phyloP scores from a whole-genome alignment of 2,888 invertebrate species.

The Eulithis testata region DNA sequence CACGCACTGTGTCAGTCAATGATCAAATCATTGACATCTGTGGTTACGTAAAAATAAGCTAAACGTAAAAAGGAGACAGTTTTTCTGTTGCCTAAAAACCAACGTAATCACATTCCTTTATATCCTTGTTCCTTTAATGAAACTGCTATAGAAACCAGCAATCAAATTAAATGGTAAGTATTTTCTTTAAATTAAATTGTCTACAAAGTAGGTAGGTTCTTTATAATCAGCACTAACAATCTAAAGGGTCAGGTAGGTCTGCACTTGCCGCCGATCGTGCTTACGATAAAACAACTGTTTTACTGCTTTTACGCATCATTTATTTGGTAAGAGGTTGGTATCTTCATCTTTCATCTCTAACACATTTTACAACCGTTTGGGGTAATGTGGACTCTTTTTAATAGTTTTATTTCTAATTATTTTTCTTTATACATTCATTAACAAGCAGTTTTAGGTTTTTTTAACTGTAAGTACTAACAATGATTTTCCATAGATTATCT shows the following conservation, averaged over 20 bases:
- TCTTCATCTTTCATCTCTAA: neutral
- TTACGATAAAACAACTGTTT: constrained; percentile 16
- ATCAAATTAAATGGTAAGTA: constrained; percentile 23
- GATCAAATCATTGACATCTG: too few relatives aligned
- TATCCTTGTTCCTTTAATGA: neutral
- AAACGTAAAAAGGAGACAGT: too few relatives aligned
- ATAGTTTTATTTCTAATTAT: neutral
- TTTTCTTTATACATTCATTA: too few relatives aligned
- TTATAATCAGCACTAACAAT: constrained; percentile 14
- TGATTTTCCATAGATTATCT: too few relatives aligned
- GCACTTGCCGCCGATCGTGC: constrained; percentile 28
- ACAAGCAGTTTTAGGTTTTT: too few relatives aligned
- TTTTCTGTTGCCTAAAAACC: too few relatives aligned
- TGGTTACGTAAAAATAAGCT: too few relatives aligned
- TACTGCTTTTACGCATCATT: neutral
- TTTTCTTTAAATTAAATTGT: constrained; percentile 23
- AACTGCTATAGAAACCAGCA: neutral
- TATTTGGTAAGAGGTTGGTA: neutral
- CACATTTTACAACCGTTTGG: neutral
- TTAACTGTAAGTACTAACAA: too few relatives aligned
- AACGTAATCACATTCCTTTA: too few relatives aligned
- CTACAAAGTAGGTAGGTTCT: constrained; percentile 12
- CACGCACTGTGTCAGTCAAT: too few relatives aligned
- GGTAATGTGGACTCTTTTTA: neutral
- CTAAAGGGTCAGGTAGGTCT: constrained; percentile 25